These are phyloP conservation scores for Dolichoris vasculosae DNA, from an alignment of 1,140 invertebrate genomes.

Conservation along the genomic window DNA sequence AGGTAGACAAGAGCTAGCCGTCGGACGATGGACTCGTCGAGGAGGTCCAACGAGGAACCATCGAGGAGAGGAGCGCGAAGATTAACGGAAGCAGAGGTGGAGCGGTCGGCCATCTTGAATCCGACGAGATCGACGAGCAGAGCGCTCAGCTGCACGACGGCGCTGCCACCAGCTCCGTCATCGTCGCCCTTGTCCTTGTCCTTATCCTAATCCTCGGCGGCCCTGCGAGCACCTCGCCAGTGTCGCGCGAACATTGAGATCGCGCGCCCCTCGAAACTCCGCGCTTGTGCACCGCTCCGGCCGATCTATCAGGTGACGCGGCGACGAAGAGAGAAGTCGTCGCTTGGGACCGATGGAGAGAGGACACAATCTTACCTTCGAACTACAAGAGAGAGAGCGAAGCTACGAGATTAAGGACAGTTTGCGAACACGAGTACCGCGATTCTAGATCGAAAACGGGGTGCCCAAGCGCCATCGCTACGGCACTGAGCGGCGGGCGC, in stretches of 20 bases:
- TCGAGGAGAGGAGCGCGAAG: constrained; percentile 12
- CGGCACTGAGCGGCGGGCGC: constrained; percentile 1
- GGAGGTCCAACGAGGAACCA: neutral
- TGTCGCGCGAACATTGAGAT: neutral
- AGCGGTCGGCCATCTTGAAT: constrained; percentile 39
- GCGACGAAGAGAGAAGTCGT: neutral
- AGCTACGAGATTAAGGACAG: neutral
- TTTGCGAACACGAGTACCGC: neutral
- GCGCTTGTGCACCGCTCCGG: too few relatives aligned
- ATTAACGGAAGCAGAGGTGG: neutral
- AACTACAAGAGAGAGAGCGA: neutral
- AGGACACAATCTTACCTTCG: neutral
- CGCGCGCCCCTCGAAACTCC: neutral
- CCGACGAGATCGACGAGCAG: constrained; percentile 6
- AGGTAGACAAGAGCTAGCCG: neutral
- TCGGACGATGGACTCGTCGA: constrained; percentile 24
- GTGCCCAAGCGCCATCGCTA: constrained; percentile 7
- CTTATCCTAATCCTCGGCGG: neutral
- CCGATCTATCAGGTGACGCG: neutral
- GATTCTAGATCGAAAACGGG: neutral
- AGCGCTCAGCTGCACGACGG: neutral
- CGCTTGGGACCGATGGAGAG: neutral
- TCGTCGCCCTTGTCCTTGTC: neutral
- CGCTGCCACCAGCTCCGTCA: neutral
- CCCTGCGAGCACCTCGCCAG: neutral